A percentile compares a stretch with the other conserved stretches of the same genome.
Conservation (phyloP, 2,797 vertebrate genomes). For the Pampus argenteus region DNA sequence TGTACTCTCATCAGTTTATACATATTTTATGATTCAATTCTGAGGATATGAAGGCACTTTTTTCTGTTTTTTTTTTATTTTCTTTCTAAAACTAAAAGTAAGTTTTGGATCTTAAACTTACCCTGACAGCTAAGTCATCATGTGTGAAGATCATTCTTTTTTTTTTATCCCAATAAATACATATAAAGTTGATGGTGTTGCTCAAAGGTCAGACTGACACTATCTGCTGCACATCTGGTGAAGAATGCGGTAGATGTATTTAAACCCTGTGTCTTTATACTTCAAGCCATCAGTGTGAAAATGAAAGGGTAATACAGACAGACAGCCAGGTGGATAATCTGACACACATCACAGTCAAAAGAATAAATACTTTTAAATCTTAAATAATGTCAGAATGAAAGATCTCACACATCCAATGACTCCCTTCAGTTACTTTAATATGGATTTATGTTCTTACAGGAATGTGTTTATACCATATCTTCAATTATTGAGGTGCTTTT, state of each 20-base stretch:
- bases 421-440: slow-evolving; percentile 38
- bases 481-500: slow-evolving; percentile 31
- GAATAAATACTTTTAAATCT: slow-evolving; percentile 76
- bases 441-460: slow-evolving; percentile 31
- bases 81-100: slow-evolving; percentile 35
- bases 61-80: neutral
- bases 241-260: slow-evolving; percentile 66
- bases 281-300: slow-evolving; percentile 75
- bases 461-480: slow-evolving; percentile 34
- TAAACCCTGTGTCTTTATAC: slow-evolving; percentile 82
- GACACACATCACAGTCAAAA: slow-evolving; percentile 69
- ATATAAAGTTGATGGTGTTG: slow-evolving; percentile 59
- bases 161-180: slow-evolving; percentile 36
- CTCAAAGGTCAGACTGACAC: slow-evolving; percentile 65
- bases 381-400: slow-evolving; percentile 69
- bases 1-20: neutral
- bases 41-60: neutral
- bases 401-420: slow-evolving; percentile 42
- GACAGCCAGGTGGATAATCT: slow-evolving; percentile 78
- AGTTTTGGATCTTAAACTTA: slow-evolving; percentile 46
- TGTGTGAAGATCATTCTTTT: slow-evolving; percentile 37
- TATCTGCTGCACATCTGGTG: slow-evolving; percentile 76
- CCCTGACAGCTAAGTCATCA: slow-evolving; percentile 50
- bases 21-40: slow-evolving; percentile 16
- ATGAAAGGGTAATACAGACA: slow-evolving; percentile 72